phyloP scores from a whole-genome alignment of 2,113 vertebrate species.

The Pipra filicauda region DNA sequence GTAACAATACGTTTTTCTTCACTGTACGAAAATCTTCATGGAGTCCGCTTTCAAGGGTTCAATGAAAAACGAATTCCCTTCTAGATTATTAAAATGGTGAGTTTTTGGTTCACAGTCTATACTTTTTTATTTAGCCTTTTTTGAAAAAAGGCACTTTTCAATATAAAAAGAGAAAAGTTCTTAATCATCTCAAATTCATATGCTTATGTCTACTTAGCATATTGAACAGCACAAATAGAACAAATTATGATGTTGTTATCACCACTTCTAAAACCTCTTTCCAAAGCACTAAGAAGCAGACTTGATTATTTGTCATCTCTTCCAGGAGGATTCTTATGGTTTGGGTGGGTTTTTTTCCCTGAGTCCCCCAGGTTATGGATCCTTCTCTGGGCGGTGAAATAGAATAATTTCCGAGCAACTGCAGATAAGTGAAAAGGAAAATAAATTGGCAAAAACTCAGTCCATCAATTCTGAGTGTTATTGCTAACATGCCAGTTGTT shows the following conservation, averaged over 20 bases:
- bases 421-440: background rate
- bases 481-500: background rate
- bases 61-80: background rate
- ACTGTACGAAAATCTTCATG: background rate
- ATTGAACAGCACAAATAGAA: background rate
- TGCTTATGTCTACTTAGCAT: background rate
- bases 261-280: background rate
- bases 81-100: background rate
- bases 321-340: background rate
- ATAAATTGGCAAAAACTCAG: background rate
- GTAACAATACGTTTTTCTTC: background rate
- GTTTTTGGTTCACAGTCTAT: background rate
- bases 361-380: background rate
- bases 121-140: background rate
- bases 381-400: background rate
- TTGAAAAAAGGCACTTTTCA: background rate
- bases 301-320: background rate
- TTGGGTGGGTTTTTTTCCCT: background rate
- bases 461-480: background rate
- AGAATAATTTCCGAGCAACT: background rate
- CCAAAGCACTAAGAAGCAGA: background rate
- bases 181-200: background rate
- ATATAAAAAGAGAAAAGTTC: background rate
- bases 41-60: background rate
- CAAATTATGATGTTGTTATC: background rate